Evolutionary conservation across 2,113 vertebrate genomes (phyloP).

Genomic region (Potamarius usumacintae): DNA sequence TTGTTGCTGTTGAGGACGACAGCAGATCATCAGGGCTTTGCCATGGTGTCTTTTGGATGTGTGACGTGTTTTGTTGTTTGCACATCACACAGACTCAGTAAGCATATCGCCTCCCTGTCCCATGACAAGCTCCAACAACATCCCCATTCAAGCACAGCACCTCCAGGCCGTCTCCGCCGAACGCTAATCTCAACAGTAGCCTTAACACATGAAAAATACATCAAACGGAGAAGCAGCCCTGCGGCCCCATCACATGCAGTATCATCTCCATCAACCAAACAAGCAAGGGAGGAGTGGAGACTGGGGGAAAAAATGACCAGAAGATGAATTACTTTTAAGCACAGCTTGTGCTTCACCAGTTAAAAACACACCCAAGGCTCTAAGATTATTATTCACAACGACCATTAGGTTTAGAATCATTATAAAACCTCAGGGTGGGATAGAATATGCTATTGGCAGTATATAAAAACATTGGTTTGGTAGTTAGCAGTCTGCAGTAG

Average conservation of each 20-base stretch:
- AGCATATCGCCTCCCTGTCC: conserved; percentile 62
- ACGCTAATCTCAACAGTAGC: conserved; percentile 66
- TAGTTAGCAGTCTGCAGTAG: conserved; percentile 56
- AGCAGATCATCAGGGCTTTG: conserved; percentile 23
- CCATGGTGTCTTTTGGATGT: conserved; percentile 33
- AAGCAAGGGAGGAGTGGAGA: conserved; percentile 33
- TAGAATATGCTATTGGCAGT: conserved; percentile 61
- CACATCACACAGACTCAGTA: conserved; percentile 73
- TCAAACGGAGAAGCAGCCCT: conserved; percentile 70
- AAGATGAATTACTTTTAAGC: conserved; percentile 36
- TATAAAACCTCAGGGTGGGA: conserved; percentile 19
- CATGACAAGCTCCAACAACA: conserved; percentile 76
- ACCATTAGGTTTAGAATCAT: conserved; percentile 22
- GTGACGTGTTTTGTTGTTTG: conserved; percentile 40
- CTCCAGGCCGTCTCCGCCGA: conserved; percentile 65
- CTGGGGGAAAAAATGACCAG: conserved; percentile 27
- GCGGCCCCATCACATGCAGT: conserved; percentile 71
- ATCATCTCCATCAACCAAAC: conserved; percentile 59
- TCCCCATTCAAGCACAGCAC: conserved; percentile 72
- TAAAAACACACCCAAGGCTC: conserved; percentile 33
- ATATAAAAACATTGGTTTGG: conserved; percentile 60
- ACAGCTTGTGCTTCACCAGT: conserved; percentile 25
- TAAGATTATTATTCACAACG: conserved; percentile 33
- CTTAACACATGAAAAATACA: conserved; percentile 79
- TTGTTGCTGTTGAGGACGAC: conserved; percentile 10